A percentile compares a stretch with the other conserved stretches of the same genome.
Evolutionary conservation across 2,113 vertebrate genomes (phyloP).

Genomic region (Gopherus evgoodei): DNA sequence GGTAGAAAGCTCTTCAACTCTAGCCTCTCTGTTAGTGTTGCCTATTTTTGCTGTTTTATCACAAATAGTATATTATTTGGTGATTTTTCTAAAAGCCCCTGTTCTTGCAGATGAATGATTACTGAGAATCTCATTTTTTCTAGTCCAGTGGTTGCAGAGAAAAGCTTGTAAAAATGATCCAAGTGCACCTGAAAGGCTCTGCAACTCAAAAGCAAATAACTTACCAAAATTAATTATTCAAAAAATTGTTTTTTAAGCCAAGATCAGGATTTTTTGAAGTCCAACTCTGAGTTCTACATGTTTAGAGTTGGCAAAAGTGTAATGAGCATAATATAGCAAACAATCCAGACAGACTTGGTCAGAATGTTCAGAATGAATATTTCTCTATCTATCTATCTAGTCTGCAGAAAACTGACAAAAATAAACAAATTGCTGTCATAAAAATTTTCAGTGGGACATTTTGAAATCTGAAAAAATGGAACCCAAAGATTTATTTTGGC

Average conservation of each 20-base stretch:
- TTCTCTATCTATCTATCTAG: not conserved
- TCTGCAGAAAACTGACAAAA: not conserved
- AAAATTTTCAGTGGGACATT: not conserved
- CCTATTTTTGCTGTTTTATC: not conserved
- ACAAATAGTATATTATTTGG: not conserved
- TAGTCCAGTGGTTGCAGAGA: not conserved
- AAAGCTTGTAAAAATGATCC: not conserved
- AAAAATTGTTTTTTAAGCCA: not conserved
- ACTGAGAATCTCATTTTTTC: not conserved
- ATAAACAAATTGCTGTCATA: not conserved
- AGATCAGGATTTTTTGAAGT: not conserved
- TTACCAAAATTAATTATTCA: not conserved
- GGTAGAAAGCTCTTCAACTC: not conserved
- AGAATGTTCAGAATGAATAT: not conserved
- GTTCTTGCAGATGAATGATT: not conserved
- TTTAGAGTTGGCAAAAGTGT: not conserved
- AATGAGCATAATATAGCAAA: not conserved
- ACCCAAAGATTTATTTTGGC: not conserved
- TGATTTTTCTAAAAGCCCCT: not conserved
- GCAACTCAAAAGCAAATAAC: not conserved
- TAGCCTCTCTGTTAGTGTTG: not conserved
- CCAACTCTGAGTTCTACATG: accelerated
- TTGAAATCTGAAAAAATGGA: not conserved
- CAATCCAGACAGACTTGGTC: not conserved
- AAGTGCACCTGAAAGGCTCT: not conserved